phyloP scores from a whole-genome alignment of 2,113 vertebrate species.

The Argyrosomus japonicus region DNA sequence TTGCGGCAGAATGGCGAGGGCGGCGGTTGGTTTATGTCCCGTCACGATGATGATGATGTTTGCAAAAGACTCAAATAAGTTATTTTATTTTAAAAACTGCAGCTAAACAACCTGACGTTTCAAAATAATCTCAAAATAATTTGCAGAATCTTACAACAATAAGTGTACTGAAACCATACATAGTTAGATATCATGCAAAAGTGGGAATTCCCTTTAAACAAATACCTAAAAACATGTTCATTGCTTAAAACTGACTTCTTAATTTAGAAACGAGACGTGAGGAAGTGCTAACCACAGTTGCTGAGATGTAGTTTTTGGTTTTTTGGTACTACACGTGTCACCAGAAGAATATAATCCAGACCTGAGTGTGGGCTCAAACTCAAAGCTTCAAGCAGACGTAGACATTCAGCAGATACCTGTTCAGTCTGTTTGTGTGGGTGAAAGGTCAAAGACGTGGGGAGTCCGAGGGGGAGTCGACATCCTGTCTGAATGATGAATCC shows the following conservation, averaged over 20 bases:
- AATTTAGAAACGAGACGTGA: background rate
- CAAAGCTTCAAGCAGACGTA: background rate
- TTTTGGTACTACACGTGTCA: background rate
- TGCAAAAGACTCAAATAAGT: too few species aligned
- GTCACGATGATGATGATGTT: too few species aligned
- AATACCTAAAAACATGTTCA: background rate
- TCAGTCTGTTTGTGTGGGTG: background rate
- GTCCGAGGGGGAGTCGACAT: background rate
- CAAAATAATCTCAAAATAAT: too few species aligned
- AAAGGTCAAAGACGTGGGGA: conserved; percentile 13
- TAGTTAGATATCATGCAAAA: too few species aligned
- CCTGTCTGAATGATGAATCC: conserved; percentile 23
- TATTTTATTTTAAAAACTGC: too few species aligned
- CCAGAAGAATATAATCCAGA: background rate
- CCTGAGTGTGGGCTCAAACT: background rate
- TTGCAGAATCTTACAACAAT: too few species aligned
- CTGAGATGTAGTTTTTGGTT: background rate
- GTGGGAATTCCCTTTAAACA: background rate
- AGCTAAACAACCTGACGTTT: too few species aligned
- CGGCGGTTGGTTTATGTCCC: too few species aligned
- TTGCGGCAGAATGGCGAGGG: too few species aligned
- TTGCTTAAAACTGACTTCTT: background rate
- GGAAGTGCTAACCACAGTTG: too few species aligned
- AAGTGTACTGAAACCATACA: too few species aligned
- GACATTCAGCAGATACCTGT: background rate